A percentile compares a stretch with the other conserved stretches of the same genome.
Evolutionary conservation across 2,888 invertebrate species (phyloP).

Genomic region (Galeruca laticollis): DNA sequence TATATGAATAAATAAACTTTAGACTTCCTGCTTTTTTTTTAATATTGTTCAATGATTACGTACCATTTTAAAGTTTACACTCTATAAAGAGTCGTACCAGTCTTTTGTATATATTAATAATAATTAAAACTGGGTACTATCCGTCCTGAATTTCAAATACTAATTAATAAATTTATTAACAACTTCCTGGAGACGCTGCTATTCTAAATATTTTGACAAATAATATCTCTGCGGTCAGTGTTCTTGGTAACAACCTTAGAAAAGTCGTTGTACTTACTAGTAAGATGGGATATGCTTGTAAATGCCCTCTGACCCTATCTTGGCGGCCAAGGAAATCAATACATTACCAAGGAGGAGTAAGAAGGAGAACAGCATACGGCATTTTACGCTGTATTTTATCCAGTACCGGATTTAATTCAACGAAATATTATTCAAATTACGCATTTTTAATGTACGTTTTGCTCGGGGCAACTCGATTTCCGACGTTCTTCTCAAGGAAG

Average conservation of each 20-base stretch:
- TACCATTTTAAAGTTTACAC: background rate
- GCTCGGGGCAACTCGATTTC: no score
- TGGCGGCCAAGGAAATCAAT: conserved; percentile 65
- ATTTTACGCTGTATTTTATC: conserved; percentile 6
- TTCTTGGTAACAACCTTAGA: background rate
- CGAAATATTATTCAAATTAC: background rate
- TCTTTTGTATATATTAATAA: no score
- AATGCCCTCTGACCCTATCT: conserved; percentile 66
- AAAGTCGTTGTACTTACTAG: conserved; percentile 3
- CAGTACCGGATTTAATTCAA: conserved; percentile 3
- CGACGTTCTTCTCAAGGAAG: no score
- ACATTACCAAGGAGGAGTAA: conserved; percentile 57
- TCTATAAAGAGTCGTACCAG: no score
- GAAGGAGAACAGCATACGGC: conserved; percentile 32
- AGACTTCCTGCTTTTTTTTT: no score
- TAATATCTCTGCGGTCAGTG: background rate
- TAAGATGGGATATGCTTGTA: conserved; percentile 28
- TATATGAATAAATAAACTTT: no score
- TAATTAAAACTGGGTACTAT: no score
- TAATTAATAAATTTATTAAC: no score
- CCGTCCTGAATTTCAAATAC: no score
- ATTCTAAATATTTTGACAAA: no score
- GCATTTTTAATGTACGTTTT: background rate
- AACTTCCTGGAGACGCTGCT: no score
- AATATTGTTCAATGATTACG: background rate